Evolutionary conservation across 1,140 invertebrate species (phyloP).

Genomic region (Drosophila lini): DNA sequence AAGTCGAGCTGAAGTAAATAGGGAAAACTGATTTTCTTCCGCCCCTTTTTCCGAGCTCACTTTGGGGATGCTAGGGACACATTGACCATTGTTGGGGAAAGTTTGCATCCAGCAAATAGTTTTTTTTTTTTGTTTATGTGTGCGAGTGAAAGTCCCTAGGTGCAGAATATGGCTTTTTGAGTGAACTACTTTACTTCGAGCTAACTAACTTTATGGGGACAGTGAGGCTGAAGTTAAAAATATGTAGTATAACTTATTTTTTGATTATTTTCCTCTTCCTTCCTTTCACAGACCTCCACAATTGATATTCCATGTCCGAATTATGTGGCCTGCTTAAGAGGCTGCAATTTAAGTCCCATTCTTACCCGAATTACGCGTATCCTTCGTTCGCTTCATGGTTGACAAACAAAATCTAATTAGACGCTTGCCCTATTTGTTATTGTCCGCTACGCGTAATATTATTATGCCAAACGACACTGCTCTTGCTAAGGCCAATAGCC

Average conservation of each 20-base stretch:
- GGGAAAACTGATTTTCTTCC: conserved; percentile 25
- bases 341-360: conserved; percentile 3
- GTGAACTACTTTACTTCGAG: conserved; percentile 61
- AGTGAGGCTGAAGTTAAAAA: neutral
- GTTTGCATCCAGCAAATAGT: conserved; percentile 39
- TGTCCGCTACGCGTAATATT: conserved; percentile 54
- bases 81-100: conserved; percentile 58
- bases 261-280: neutral
- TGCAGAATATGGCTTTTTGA: conserved; percentile 66
- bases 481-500: conserved; percentile 50
- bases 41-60: neutral
- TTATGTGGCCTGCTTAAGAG: conserved; percentile 3
- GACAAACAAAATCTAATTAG: conserved; percentile 68
- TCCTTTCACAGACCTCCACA: neutral
- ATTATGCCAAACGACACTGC: conserved; percentile 26
- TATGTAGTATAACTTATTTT: too few species aligned
- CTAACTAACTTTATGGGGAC: conserved; percentile 6
- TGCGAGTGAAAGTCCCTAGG: conserved; percentile 19
- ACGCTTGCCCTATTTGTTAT: conserved; percentile 60
- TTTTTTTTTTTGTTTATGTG: conserved; percentile 21
- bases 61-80: conserved; percentile 31
- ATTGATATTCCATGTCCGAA: conserved; percentile 31
- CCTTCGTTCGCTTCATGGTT: conserved; percentile 10
- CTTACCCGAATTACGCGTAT: neutral
- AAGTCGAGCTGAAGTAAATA: conserved; percentile 48